Base-by-base conservation (phyloP, 2,797 vertebrate species). In the Malacoraja senta region DNA sequence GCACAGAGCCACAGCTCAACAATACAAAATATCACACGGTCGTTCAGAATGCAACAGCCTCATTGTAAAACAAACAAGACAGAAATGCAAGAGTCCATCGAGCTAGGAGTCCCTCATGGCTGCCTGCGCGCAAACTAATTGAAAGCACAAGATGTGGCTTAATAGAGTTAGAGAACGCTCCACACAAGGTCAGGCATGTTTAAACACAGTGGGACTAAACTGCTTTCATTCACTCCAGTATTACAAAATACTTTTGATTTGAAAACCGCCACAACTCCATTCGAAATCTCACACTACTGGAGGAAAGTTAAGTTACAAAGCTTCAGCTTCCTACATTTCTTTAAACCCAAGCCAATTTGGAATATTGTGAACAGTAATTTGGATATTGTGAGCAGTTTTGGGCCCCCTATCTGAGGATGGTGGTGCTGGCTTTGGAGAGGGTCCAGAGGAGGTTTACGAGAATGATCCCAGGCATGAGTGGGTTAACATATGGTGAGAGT, bases 121-220 rank as follows among this genome's bases (percentile, higher is more conserved):
- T 92, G 71, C 6, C 35, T 92, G 13, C 29, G 9, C 6, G 24
- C n/a, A 35, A 15, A 29, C 38, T 76, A 92, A 92, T 92, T 92
- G 71, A 92, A 76, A 92, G 90, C 90, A 92, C 72, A 92, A 71
- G 90, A 58, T 17, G 7, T 6, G 26, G 74, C 88, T 58, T 76
- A 92, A 76, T 92, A 7, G 90, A 88, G n/a, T 68, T 88, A 68
- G 15, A 35, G 2, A 35, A 35, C 10, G 19, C 68, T 88, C 84
- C 84, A 68, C 84, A 88, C 9, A 65, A 26, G 81, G 53, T 29
- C 81, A 84, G 53, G 1, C 61, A 88, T 63, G 65, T 74, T 61
- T n/a, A 68, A 68, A 32, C 84, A 63, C 83, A 86, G n/a, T 32
- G 68, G 32, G 84, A 88, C 61, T 88, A 65, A 88, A 21, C 61